Evolutionary conservation across 1,140 invertebrate species (phyloP), one percentile per base, ranked within the genome.

Genomic region (Zaprionus capensis): DNA sequence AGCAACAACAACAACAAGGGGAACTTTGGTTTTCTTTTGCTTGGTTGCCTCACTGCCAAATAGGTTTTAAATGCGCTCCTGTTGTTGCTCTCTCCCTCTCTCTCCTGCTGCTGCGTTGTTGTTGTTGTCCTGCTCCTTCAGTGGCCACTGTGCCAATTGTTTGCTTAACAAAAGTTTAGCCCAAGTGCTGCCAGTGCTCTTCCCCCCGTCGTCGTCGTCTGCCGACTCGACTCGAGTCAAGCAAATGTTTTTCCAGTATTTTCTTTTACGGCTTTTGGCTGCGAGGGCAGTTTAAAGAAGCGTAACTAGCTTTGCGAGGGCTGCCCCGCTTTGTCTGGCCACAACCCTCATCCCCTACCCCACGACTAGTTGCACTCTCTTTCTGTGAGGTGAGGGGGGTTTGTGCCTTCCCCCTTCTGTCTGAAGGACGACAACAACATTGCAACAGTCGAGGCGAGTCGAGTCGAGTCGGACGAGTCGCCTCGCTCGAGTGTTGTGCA

Each of bases 81-180:
- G 28, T 57, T 57, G 28, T 79, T 59, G 28, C 57, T 58, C 6
- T 7, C 41, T n/a, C 15, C 0, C n/a, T 7, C n/a, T 7, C 41
- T 1, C 41, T 51, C 55, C 34, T 1, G 11, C 41, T 62, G 62
- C 58, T 71, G 59, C 59, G n/a, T n/a, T n/a, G n/a, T n/a, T 76
- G 64, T 69, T 28, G 44, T 53, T 61, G 59, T 41, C 24, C 34
- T 38, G 34, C 26, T 70, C 17, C 63, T 71, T 64, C 76, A 71
- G 73, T 73, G 73, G 82, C 82, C 70, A 77, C 87, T 84, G 79
- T 87, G 76, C 82, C 82, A 91, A 87, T 91, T 91, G 90, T 91
- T 91, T 91, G 91, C 78, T 92, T 92, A 91, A 91, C 90, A 91
- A 91, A 91, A 91, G 85, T 91, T 91, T 86, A 86, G 86, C 76